Base-by-base conservation (phyloP, 2,113 vertebrate species). In the Lamprologus sp. region DNA sequence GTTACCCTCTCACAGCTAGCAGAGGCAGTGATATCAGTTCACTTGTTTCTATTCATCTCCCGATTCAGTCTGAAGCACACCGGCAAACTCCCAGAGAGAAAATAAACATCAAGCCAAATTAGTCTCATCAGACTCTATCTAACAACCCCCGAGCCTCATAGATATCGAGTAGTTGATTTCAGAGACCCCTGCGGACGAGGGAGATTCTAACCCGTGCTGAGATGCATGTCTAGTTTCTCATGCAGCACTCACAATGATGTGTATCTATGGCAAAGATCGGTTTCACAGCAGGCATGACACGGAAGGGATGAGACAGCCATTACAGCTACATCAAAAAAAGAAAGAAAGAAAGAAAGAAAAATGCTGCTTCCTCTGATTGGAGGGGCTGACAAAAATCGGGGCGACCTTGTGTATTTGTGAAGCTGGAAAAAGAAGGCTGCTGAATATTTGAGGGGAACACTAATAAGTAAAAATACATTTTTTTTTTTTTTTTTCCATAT, bases 161-260 rank as follows among this genome's bases (percentile, higher is more conserved):
- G 87, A 89, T 77, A 65, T 84, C 14, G 56, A 90, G 80, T 4
- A 92, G 54, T 81, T 55, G 47, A 83, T 79, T 89, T 80, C 56
- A 75, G 49, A 82, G 73, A 47, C 83, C 49, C 81, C 53, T 9
- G 89, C 31, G 73, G 83, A 84, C 60, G 14, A 9, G 15, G 40
- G 58, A 82, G 87, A 90, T 19, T 47, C 82, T 81, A 89, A 91
- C 81, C 82, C 49, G 77, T 55, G 7, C 53, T n/a, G 63, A 91
- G 80, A 86, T 84, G 65, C 90, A 86, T 58, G 88, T 83, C 45
- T 82, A 83, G 80, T 33, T 81, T 65, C 85, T 84, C 89, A 89
- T 42, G 21, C 84, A 90, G 83, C 73, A 23, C 65, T 75, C 8
- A n/a, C 47, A 31, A 21, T 42, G 63, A 90, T 86, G 90, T 37